Percentiles rank a stretch among this genome's conserved stretches.
phyloP scores from a whole-genome alignment of 2,113 vertebrate genomes.

The Alosa alosa region DNA sequence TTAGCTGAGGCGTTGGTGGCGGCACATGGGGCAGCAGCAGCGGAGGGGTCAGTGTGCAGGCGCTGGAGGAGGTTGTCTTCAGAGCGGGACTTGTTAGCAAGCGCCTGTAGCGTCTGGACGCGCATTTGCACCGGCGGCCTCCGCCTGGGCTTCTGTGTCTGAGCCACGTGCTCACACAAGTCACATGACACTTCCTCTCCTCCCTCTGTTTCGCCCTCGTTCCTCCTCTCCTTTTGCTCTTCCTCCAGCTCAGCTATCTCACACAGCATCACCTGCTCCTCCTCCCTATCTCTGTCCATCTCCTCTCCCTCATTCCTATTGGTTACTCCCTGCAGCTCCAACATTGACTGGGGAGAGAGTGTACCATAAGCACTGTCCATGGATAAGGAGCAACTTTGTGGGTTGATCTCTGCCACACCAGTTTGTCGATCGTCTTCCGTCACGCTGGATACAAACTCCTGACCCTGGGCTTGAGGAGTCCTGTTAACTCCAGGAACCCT shows the following conservation, averaged over 20 bases:
- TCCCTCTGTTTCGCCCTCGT: constrained; percentile 53
- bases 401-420: constrained; percentile 49
- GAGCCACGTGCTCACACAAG: constrained; percentile 56
- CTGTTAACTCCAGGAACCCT: neutral
- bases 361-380: constrained; percentile 94
- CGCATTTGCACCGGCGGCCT: constrained; percentile 74
- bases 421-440: constrained; percentile 14
- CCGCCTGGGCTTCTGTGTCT: constrained; percentile 74
- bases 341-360: constrained; percentile 81
- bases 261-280: neutral
- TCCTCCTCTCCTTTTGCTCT: constrained; percentile 36
- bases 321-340: constrained; percentile 56
- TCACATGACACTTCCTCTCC: constrained; percentile 51
- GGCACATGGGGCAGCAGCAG: neutral
- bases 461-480: constrained; percentile 3
- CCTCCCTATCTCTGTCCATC: constrained; percentile 48
- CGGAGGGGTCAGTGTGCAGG: constrained; percentile 35
- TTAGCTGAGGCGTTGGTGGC: constrained; percentile 11
- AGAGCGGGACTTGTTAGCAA: constrained; percentile 78
- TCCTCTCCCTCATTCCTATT: constrained; percentile 59
- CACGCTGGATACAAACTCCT: constrained; percentile 23
- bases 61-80: constrained; percentile 87
- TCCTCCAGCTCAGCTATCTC: constrained; percentile 46
- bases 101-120: constrained; percentile 57
- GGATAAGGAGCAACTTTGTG: constrained; percentile 78